Evolutionary conservation across 2,113 vertebrate species (phyloP).

Genomic region (Halichoeres trimaculatus): DNA sequence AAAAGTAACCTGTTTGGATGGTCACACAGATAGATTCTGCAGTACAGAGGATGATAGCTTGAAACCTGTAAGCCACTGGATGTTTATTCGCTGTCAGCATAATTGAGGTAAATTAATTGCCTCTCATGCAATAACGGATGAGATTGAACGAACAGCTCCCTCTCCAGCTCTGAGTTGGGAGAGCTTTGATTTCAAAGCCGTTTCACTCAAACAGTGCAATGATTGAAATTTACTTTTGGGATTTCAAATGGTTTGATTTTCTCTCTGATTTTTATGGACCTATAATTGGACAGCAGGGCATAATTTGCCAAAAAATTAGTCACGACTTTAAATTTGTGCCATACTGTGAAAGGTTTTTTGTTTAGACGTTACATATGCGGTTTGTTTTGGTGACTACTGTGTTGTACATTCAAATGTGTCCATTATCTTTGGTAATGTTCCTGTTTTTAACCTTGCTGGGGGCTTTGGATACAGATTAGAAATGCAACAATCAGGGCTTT

Average conservation of each 20-base stretch:
- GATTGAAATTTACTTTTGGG: background rate
- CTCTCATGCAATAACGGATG: conserved; percentile 44
- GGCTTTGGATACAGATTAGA: too few relatives aligned
- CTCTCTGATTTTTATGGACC: background rate
- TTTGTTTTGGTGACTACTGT: too few relatives aligned
- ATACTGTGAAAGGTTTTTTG: too few relatives aligned
- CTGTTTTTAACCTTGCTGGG: too few relatives aligned
- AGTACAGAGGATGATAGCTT: conserved; percentile 16
- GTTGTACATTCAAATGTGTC: too few relatives aligned
- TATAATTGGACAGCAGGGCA: background rate
- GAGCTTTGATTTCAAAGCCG: conserved; percentile 16
- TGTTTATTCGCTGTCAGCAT: conserved; percentile 27
- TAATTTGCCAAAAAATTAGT: background rate
- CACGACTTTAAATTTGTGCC: background rate
- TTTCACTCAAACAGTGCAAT: conserved; percentile 8
- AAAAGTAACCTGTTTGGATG: conserved; percentile 22
- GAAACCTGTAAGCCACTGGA: conserved; percentile 7
- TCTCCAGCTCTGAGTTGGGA: conserved; percentile 5
- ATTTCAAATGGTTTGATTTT: conserved; percentile 3
- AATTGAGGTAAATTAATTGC: conserved; percentile 53
- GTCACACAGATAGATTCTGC: background rate
- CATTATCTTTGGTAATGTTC: too few relatives aligned
- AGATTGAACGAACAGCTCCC: conserved; percentile 34
- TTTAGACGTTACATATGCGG: too few relatives aligned
- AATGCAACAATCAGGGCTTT: too few relatives aligned